Evolutionary conservation across 1,140 invertebrate genomes (phyloP).

Genomic region (Lordiphosa stackelbergi): DNA sequence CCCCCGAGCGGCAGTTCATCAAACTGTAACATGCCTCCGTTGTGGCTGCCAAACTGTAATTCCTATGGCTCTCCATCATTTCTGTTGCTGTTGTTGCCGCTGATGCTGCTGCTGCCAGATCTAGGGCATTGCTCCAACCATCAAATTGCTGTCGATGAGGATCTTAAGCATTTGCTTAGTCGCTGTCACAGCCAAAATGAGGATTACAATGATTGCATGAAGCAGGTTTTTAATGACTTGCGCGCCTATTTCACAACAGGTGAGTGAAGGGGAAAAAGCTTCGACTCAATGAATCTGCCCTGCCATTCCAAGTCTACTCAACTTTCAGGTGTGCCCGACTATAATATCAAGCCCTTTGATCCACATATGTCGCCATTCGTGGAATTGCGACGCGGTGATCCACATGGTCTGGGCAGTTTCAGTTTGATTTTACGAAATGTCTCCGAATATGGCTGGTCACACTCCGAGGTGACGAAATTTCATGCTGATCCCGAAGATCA

Average conservation of each 20-base stretch:
- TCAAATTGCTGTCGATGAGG: slow-evolving; percentile 58
- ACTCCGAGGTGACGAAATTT: slow-evolving; percentile 87
- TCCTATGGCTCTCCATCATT: slow-evolving; percentile 1
- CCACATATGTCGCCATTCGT: slow-evolving; percentile 85
- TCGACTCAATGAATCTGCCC: too few species aligned
- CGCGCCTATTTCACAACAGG: slow-evolving; percentile 85
- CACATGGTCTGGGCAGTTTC: slow-evolving; percentile 80
- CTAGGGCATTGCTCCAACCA: slow-evolving; percentile 28
- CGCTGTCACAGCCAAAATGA: slow-evolving; percentile 81
- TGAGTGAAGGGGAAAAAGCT: slow-evolving; percentile 55
- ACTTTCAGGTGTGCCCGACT: slow-evolving; percentile 82
- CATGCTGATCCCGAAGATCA: slow-evolving; percentile 83
- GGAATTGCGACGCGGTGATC: slow-evolving; percentile 80
- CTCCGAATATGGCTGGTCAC: slow-evolving; percentile 86
- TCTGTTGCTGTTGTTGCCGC: background rate
- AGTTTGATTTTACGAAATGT: slow-evolving; percentile 85
- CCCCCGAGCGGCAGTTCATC: background rate
- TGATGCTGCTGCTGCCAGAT: background rate
- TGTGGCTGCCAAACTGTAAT: slow-evolving; percentile 43
- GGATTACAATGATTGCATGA: slow-evolving; percentile 85
- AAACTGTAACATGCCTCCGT: slow-evolving; percentile 37
- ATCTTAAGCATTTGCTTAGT: slow-evolving; percentile 76
- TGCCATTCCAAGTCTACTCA: too few species aligned
- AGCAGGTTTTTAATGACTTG: slow-evolving; percentile 84
- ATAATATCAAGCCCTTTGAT: slow-evolving; percentile 86